A percentile compares a stretch with the other conserved stretches of the same genome.
phyloP scores from a whole-genome alignment of 2,113 vertebrate species.

The Hemibagrus wyckioides region DNA sequence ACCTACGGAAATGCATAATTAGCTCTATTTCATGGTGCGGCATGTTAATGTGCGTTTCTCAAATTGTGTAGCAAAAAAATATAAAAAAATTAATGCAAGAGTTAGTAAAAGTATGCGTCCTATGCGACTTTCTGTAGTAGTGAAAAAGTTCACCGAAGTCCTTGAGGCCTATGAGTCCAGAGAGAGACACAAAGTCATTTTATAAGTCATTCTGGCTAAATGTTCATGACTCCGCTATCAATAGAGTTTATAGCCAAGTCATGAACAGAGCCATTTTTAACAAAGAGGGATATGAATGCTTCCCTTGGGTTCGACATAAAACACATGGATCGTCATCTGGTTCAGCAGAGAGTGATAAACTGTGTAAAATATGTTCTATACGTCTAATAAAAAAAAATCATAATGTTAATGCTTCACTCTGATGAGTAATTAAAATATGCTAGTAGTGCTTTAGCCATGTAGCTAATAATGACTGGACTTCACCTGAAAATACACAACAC shows the following conservation, averaged over 20 bases:
- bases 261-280: background rate
- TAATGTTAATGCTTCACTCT: background rate
- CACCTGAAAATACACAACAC: background rate
- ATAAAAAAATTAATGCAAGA: background rate
- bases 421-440: background rate
- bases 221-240: background rate
- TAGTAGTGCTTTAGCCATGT: background rate
- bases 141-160: background rate
- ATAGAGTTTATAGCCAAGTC: background rate
- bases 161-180: background rate
- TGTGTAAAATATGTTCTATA: background rate
- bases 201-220: background rate
- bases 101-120: background rate
- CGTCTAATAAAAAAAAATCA: background rate
- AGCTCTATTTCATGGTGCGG: background rate
- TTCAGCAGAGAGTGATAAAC: background rate
- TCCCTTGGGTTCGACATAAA: constrained; percentile 1
- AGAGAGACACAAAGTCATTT: background rate
- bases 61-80: background rate
- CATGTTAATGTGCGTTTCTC: constrained; percentile 2
- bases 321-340: background rate
- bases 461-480: background rate
- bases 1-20: constrained; percentile 12
- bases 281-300: background rate
- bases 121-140: background rate